Evolutionary conservation across 1,140 invertebrate genomes (phyloP).

Genomic region (Achroia grisella): DNA sequence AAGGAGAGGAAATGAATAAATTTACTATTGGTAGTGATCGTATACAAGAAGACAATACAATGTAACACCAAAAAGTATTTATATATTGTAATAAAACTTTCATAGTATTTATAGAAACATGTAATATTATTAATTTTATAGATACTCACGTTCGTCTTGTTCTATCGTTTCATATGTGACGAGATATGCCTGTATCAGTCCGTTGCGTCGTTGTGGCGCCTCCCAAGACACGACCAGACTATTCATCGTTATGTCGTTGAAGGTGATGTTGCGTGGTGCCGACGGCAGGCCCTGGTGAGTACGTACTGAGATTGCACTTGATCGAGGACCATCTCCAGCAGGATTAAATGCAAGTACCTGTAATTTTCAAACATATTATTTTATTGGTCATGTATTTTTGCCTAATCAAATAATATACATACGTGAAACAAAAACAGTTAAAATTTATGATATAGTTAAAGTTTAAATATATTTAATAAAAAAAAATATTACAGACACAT

Average conservation of each 20-base stretch:
- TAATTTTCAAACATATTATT: too few species aligned
- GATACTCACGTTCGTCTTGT: slow-evolving; percentile 87
- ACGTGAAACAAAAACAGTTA: too few species aligned
- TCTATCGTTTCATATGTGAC: slow-evolving; percentile 96
- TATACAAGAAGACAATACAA: too few species aligned
- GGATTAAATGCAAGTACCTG: slow-evolving; percentile 96
- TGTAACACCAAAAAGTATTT: too few species aligned
- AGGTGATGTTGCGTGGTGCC: slow-evolving; percentile 85
- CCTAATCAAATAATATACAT: too few species aligned
- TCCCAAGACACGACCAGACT: slow-evolving; percentile 94
- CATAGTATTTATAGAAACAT: too few species aligned
- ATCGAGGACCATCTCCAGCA: slow-evolving; percentile 95
- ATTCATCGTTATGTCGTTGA: slow-evolving; percentile 96
- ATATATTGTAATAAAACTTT: not conserved
- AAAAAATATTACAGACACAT: too few species aligned
- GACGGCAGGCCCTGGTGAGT: slow-evolving; percentile 90
- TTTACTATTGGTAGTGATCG: too few species aligned
- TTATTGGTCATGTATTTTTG: too few species aligned
- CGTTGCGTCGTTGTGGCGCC: slow-evolving; percentile 92
- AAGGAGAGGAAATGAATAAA: too few species aligned
- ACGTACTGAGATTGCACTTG: slow-evolving; percentile 83
- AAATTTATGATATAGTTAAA: too few species aligned
- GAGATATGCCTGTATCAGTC: slow-evolving; percentile 91
- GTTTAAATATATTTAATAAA: not conserved
- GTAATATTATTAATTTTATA: too few species aligned